phyloP scores from a whole-genome alignment of 2,888 invertebrate species.

The Leucoma salicis region DNA sequence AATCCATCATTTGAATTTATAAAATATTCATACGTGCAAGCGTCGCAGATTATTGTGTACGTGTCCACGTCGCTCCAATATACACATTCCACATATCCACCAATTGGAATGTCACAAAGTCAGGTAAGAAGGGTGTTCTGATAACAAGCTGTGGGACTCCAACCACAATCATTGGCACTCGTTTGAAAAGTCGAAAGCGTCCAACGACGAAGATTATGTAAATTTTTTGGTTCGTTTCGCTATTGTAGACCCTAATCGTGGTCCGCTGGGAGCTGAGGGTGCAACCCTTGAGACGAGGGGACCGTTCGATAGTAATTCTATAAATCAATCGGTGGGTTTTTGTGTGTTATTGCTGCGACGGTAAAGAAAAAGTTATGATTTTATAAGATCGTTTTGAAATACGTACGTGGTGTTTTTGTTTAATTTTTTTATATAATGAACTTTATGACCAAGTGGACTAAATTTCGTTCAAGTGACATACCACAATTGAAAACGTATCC shows the following conservation, averaged over 20 bases:
- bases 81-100: background rate
- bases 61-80: too few species aligned
- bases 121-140: slow-evolving; percentile 26
- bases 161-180: slow-evolving; percentile 32
- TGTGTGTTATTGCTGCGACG: background rate
- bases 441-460: too few species aligned
- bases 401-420: too few species aligned
- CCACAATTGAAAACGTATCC: too few species aligned
- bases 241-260: slow-evolving; percentile 53
- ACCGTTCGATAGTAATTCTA: slow-evolving; percentile 58
- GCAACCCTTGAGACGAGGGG: slow-evolving; percentile 25
- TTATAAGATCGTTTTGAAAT: too few species aligned
- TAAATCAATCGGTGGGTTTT: slow-evolving; percentile 39
- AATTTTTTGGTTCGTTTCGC: slow-evolving; percentile 53
- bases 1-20: too few species aligned
- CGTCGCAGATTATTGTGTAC: too few species aligned
- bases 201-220: slow-evolving; percentile 48
- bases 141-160: slow-evolving; percentile 25
- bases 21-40: too few species aligned
- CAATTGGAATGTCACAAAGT: slow-evolving; percentile 11
- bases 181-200: slow-evolving; percentile 27
- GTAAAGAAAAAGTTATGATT: too few species aligned
- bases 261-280: slow-evolving; percentile 35
- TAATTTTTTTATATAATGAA: too few species aligned
- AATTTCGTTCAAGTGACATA: too few species aligned